Evolutionary conservation across 2,888 invertebrate species (phyloP), one percentile per base, ranked within the genome.

Genomic region (Drosophila vallismaia): DNA sequence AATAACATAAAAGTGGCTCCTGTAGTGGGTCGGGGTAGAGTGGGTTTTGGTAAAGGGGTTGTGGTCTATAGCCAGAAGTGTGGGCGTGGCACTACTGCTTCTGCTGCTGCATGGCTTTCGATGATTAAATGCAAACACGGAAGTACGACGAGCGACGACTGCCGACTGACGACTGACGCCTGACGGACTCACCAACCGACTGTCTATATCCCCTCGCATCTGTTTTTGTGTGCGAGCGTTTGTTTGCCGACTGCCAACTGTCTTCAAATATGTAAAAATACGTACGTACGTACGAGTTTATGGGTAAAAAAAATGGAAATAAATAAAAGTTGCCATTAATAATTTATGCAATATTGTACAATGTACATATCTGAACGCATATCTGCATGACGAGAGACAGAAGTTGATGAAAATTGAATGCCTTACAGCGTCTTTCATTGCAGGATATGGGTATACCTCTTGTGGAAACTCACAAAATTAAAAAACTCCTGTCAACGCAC

Each of bases 41-140:
- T 12, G 48, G 26, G 4, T 6, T 9, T 19, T 12, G 50, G 29
- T 33, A 31, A 46, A 58, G 33, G 68, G 48, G 38, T 50, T 51
- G 56, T 42, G 44, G 52, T 33, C 49, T 29, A n/a, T 36, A n/a
- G 40, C 60, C 48, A 26, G 31, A 12, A 31, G 8, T 9, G 46
- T 38, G 64, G 64, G 64, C 53, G 64, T 52, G 64, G 52, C 64
- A 53, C 29, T 33, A 19, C 40, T 26, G 7, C 24, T 48, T 40
- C 52, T 38, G 36, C 51, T 31, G 67, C 70, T 86, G 82, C 86
- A 83, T 80, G 79, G 76, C 76, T 87, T 88, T 88, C 88, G 81
- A 85, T 88, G 88, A 88, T 88, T 88, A 88, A 84, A 87, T 86
- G 84, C 87, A 79, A 84, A 84, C 84, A 84, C 85, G 84, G 85